Conservation (phyloP, 2,797 vertebrate genomes). For the Chloroceryle inda region DNA sequence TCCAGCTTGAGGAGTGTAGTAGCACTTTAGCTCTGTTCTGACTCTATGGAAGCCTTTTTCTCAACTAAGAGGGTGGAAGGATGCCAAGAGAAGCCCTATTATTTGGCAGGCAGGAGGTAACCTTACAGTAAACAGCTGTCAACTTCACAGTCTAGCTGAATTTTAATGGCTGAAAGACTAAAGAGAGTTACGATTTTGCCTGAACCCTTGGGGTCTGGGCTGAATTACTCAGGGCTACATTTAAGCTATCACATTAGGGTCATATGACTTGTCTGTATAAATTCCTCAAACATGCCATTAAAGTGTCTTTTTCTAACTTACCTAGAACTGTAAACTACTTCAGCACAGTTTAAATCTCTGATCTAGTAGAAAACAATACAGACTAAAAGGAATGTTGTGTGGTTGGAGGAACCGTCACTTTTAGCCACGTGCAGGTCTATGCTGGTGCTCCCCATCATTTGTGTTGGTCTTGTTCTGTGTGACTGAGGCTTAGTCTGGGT, state of each 20-base stretch:
- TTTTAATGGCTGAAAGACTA: conserved; percentile 54
- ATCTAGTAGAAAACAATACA: neutral
- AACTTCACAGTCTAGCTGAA: conserved; percentile 47
- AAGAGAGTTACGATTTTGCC: conserved; percentile 9
- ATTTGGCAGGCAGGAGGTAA: conserved; percentile 70
- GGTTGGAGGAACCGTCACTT: neutral
- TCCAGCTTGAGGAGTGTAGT: neutral
- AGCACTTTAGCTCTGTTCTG: rapidly evolving
- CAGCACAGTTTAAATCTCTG: neutral
- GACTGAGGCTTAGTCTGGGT: neutral
- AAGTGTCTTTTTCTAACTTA: conserved; percentile 46
- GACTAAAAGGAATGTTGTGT: neutral
- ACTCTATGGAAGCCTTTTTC: neutral
- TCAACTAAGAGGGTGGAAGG: conserved; percentile 15
- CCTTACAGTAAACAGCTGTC: conserved; percentile 75
- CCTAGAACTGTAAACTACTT: conserved; percentile 5
- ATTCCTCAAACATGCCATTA: conserved; percentile 46
- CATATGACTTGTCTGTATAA: conserved; percentile 48
- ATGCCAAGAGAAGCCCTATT: conserved; percentile 49
- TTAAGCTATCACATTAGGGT: conserved; percentile 19
- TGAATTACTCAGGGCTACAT: conserved; percentile 24
- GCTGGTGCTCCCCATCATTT: rapidly evolving
- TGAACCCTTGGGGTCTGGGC: conserved; percentile 13
- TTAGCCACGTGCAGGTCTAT: neutral
- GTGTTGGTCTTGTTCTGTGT: neutral